phyloP scores from a whole-genome alignment of 2,113 vertebrate genomes.

The Nesospiza acunhae region DNA sequence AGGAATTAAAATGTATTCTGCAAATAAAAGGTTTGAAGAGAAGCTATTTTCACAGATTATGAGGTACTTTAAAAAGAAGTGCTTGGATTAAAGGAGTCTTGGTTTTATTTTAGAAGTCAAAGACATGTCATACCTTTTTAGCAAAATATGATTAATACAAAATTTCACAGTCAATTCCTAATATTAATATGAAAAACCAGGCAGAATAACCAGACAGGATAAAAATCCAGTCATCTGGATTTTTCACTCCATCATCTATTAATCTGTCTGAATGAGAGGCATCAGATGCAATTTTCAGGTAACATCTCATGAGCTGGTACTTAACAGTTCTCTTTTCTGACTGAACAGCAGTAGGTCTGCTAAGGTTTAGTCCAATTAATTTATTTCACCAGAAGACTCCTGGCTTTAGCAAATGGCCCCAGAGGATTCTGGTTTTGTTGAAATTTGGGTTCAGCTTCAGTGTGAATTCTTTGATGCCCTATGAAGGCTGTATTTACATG shows the following conservation, averaged over 20 bases:
- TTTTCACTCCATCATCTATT: background rate
- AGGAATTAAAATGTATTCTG: background rate
- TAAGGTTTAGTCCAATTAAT: background rate
- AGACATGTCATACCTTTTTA: background rate
- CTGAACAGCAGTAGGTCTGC: background rate
- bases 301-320: background rate
- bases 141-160: constrained; percentile 25
- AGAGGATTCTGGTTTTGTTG: background rate
- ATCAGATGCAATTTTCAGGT: background rate
- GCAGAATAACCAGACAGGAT: background rate
- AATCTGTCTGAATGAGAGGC: background rate
- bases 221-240: background rate
- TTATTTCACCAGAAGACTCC: background rate
- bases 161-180: background rate
- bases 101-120: constrained; percentile 41
- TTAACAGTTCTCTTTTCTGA: background rate
- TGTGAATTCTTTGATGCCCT: background rate
- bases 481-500: background rate
- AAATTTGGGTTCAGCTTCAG: background rate
- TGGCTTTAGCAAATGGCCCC: background rate
- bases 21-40: constrained; percentile 17
- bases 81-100: constrained; percentile 1
- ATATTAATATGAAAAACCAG: background rate
- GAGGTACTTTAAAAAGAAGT: background rate
- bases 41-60: constrained; percentile 16